Percentiles rank a stretch among this genome's conserved stretches.
phyloP scores from a whole-genome alignment of 2,113 vertebrate species.

The Pelmatolapia mariae region DNA sequence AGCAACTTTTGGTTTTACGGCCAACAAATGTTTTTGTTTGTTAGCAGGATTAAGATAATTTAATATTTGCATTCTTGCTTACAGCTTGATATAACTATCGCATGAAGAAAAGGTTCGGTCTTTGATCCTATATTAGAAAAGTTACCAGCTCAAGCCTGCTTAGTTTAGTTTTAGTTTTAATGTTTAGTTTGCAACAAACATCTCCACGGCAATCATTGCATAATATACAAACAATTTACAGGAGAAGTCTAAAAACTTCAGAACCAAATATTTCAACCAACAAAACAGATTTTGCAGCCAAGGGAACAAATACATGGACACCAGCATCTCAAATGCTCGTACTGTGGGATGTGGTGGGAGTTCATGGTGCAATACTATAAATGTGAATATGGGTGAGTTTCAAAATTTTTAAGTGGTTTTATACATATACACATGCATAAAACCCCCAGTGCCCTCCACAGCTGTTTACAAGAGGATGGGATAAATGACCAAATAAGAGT shows the following conservation, averaged over 20 bases:
- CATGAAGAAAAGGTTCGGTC: background rate
- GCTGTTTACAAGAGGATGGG: slow-evolving; percentile 62
- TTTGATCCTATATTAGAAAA: background rate
- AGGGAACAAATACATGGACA: background rate
- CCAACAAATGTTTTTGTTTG: background rate
- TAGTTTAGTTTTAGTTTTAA: background rate
- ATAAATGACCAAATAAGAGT: slow-evolving; percentile 69
- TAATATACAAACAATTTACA: slow-evolving; percentile 9
- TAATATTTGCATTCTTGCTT: background rate
- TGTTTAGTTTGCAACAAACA: background rate
- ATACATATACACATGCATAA: background rate
- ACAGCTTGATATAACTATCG: background rate
- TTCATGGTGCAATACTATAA: background rate
- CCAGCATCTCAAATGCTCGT: background rate
- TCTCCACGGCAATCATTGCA: background rate
- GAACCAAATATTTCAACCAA: background rate
- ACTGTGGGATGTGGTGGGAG: background rate
- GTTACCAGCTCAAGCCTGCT: background rate
- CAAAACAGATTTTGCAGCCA: background rate
- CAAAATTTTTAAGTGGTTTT: background rate
- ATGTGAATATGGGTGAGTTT: background rate
- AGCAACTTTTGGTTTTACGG: background rate
- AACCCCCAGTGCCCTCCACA: background rate
- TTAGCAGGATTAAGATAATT: background rate
- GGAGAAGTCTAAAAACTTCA: background rate